Percentiles rank a stretch among this genome's conserved stretches.
Evolutionary conservation across 2,797 vertebrate genomes (phyloP).

Genomic region (Chrysocyon brachyurus): DNA sequence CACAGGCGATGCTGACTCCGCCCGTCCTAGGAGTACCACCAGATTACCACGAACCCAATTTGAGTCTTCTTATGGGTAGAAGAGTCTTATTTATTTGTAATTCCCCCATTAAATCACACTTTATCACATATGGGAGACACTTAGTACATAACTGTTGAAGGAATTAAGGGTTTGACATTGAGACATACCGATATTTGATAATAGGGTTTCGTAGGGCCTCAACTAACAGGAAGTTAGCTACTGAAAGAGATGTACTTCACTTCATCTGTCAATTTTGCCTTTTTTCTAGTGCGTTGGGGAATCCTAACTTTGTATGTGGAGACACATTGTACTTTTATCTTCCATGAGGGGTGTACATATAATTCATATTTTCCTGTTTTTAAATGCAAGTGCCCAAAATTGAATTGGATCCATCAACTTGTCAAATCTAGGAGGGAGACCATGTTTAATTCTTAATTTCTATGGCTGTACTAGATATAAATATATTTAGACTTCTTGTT

Average conservation of each 20-base stretch:
- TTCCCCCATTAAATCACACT: neutral
- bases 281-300: neutral
- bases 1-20: neutral
- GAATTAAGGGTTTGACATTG: neutral
- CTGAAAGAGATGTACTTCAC: neutral
- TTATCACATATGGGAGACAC: neutral
- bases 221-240: neutral
- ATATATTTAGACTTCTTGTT: neutral
- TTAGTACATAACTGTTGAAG: neutral
- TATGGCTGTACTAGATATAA: neutral
- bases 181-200: neutral
- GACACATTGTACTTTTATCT: neutral
- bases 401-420: neutral
- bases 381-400: neutral
- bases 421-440: neutral
- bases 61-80: neutral
- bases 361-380: neutral
- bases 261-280: neutral
- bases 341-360: neutral
- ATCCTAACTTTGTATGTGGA: neutral
- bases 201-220: neutral
- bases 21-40: neutral
- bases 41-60: neutral
- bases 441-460: neutral
- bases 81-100: neutral